Conservation (phyloP, 92 coral and sea anemone species). For the Paragorgia papillata region DNA sequence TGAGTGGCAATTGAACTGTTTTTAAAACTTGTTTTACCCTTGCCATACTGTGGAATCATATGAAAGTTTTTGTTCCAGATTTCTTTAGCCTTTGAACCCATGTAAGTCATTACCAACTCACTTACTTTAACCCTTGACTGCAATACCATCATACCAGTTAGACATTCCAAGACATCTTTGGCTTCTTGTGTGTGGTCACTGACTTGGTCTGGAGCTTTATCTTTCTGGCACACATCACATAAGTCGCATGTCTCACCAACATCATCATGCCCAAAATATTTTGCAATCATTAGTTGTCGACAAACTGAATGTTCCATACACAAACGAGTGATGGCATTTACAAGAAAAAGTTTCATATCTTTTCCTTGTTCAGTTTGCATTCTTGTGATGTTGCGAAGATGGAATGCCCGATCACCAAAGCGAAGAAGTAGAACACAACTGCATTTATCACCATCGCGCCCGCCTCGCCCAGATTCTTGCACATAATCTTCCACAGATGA, state of each 20-base stretch:
- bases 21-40: slow-evolving; percentile 27
- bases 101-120: no score
- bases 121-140: slow-evolving; percentile 47
- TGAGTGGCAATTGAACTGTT: slow-evolving; percentile 10
- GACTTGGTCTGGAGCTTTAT: background rate
- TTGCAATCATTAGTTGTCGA: slow-evolving; percentile 32
- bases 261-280: slow-evolving; percentile 44
- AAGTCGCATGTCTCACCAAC: slow-evolving; percentile 14
- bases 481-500: slow-evolving; percentile 44
- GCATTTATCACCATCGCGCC: slow-evolving; percentile 47
- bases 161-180: no score
- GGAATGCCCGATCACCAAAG: slow-evolving; percentile 30
- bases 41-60: slow-evolving; percentile 42
- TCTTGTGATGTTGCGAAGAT: slow-evolving; percentile 21
- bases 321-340: slow-evolving; percentile 29
- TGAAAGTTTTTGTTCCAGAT: slow-evolving; percentile 10
- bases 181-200: no score
- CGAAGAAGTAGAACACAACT: slow-evolving; percentile 37
- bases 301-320: slow-evolving; percentile 38
- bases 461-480: slow-evolving; percentile 51
- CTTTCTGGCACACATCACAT: slow-evolving; percentile 34
- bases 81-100: no score
- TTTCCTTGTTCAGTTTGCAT: background rate
- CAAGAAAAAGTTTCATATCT: slow-evolving; percentile 7
- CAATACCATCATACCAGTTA: no score